These are phyloP conservation scores for Drosophila chauvacae DNA, from an alignment of 1,140 invertebrate species.

Conservation along the genomic window DNA sequence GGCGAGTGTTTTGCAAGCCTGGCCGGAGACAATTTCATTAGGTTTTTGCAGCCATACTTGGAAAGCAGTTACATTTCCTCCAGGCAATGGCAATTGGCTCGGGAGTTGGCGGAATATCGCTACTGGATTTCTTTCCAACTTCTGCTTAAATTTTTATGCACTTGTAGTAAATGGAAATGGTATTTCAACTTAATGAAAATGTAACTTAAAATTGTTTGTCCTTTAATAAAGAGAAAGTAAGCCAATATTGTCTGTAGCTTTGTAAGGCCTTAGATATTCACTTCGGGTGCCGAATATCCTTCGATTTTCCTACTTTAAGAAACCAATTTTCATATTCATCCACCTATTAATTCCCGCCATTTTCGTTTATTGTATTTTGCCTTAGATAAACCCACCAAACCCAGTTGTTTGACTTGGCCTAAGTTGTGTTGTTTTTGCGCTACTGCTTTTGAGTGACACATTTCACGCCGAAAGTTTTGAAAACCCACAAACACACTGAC, in stretches of 20 bases:
- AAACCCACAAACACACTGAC: conserved; percentile 34
- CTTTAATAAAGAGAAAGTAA: not conserved
- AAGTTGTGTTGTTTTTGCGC: conserved; percentile 48
- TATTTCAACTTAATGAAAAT: too few relatives aligned
- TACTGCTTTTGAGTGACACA: conserved; percentile 64
- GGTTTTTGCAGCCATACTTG: conserved; percentile 4
- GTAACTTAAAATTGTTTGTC: too few relatives aligned
- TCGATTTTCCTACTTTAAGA: conserved; percentile 8
- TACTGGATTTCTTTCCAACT: too few relatives aligned
- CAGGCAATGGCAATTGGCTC: conserved; percentile 8
- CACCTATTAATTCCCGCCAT: not conserved
- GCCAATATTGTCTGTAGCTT: not conserved
- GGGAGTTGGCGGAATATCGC: not conserved
- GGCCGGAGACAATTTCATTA: conserved; percentile 45
- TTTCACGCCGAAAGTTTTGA: conserved; percentile 62
- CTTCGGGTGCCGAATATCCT: not conserved
- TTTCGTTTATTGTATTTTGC: conserved; percentile 16
- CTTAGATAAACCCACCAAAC: conserved; percentile 26
- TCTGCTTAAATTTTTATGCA: not conserved
- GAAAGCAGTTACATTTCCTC: conserved; percentile 16
- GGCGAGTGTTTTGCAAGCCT: conserved; percentile 17
- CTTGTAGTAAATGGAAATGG: not conserved
- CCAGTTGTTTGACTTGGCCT: conserved; percentile 40
- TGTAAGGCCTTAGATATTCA: not conserved
- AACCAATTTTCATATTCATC: conserved; percentile 2